phyloP scores from a whole-genome alignment of 2,797 vertebrate genomes.

The Semaprochilodus insignis region DNA sequence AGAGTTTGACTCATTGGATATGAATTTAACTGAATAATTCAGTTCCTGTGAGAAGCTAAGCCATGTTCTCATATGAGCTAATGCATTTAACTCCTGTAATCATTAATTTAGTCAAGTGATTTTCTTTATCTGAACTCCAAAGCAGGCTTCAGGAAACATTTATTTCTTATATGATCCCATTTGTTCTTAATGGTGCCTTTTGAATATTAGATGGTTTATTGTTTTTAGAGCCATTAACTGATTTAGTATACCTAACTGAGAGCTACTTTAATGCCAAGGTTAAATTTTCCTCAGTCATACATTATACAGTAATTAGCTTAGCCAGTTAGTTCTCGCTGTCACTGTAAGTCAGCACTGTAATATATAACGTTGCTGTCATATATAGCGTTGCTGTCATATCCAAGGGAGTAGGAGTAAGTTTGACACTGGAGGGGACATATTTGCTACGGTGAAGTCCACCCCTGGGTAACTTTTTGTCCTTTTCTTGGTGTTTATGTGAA shows the following conservation, averaged over 20 bases:
- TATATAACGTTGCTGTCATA: neutral
- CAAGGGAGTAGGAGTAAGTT: too few relatives aligned
- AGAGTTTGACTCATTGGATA: slow-evolving; percentile 41
- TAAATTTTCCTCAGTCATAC: neutral
- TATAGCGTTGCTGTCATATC: too few relatives aligned
- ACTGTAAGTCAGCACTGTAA: neutral
- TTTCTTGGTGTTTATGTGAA: too few relatives aligned
- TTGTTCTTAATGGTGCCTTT: neutral
- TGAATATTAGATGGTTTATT: neutral
- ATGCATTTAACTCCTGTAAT: slow-evolving; percentile 5
- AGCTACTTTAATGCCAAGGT: neutral
- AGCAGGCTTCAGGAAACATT: neutral
- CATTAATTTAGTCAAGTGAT: neutral
- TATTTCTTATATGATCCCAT: neutral
- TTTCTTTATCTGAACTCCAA: neutral
- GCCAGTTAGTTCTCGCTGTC: neutral
- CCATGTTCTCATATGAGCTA: neutral
- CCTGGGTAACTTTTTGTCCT: too few relatives aligned
- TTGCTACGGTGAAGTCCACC: too few relatives aligned
- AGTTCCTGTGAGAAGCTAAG: neutral
- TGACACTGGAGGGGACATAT: too few relatives aligned
- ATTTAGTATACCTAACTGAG: too few relatives aligned
- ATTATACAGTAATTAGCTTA: neutral
- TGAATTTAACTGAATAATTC: slow-evolving; percentile 44
- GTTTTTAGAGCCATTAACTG: neutral